Evolutionary conservation across 1,140 invertebrate genomes (phyloP).

Genomic region (Lasaia peninsularis): DNA sequence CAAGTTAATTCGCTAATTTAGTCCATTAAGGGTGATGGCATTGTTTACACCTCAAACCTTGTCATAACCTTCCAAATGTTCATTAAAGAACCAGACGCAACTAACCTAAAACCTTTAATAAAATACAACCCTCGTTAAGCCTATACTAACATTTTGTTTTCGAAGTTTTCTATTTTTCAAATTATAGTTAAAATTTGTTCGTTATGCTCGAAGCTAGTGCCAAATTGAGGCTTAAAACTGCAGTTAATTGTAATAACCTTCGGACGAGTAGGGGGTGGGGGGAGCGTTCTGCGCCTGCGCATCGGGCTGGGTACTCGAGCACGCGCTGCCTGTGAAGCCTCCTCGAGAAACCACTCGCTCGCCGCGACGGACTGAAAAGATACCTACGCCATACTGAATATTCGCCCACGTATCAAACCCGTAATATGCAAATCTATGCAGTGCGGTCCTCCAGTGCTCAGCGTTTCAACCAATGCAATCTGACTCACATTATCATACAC

Average conservation of each 20-base stretch:
- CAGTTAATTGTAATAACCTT: constrained; percentile 70
- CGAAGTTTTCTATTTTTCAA: neutral
- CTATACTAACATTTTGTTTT: too few species aligned
- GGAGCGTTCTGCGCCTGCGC: constrained; percentile 57
- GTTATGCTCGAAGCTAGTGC: constrained; percentile 47
- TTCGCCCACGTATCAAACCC: constrained; percentile 74
- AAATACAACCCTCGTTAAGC: too few species aligned
- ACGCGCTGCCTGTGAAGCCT: constrained; percentile 66
- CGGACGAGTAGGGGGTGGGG: constrained; percentile 31
- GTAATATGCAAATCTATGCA: constrained; percentile 77
- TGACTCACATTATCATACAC: constrained; percentile 68
- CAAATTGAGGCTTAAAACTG: constrained; percentile 62
- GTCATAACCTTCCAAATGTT: too few species aligned
- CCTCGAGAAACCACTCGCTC: constrained; percentile 61
- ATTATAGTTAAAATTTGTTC: constrained; percentile 19
- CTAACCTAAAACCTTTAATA: too few species aligned
- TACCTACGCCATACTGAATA: constrained; percentile 72
- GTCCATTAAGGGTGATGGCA: too few species aligned
- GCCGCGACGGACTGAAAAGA: constrained; percentile 74
- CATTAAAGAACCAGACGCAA: too few species aligned
- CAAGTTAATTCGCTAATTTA: too few species aligned
- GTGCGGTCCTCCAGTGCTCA: constrained; percentile 70
- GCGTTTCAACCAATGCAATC: constrained; percentile 71
- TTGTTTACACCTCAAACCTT: too few species aligned
- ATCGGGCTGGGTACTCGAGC: constrained; percentile 60